phyloP scores from a whole-genome alignment of 2,113 vertebrate species.

The Hippocampus guttulatus region DNA sequence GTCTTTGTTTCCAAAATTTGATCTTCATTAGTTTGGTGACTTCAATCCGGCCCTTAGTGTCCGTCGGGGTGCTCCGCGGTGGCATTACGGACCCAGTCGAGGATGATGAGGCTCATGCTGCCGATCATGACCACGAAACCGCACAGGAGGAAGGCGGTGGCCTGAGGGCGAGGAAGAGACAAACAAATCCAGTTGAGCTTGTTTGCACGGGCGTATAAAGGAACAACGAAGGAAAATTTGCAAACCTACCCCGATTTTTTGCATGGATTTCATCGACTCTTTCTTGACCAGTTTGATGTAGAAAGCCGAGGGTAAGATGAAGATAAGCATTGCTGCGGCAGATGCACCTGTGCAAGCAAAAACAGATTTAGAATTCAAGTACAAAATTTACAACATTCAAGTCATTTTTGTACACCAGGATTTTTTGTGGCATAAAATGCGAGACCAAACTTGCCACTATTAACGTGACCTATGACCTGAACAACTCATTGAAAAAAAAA shows the following conservation, averaged over 20 bases:
- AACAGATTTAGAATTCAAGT: not conserved
- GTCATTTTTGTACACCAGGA: too few relatives aligned
- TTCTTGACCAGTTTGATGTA: conserved; percentile 97
- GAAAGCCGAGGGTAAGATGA: conserved; percentile 96
- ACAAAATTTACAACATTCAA: not conserved
- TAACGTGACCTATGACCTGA: too few relatives aligned
- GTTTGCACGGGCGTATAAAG: not conserved
- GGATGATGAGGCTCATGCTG: conserved; percentile 86
- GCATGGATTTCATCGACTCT: conserved; percentile 86
- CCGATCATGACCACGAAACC: conserved; percentile 87
- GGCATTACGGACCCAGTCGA: conserved; percentile 82
- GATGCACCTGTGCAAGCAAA: conserved; percentile 78
- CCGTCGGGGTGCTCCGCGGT: conserved; percentile 43
- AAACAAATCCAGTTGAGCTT: not conserved
- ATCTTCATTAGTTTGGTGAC: conserved; percentile 22
- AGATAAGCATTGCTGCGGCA: conserved; percentile 94
- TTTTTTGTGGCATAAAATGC: too few relatives aligned
- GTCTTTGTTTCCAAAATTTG: conserved; percentile 13
- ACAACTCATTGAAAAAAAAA: too few relatives aligned
- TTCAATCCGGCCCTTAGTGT: conserved; percentile 49
- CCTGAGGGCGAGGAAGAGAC: conserved; percentile 68
- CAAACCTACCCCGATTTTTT: conserved; percentile 92
- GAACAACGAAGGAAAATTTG: not conserved
- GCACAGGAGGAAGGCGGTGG: conserved; percentile 78
- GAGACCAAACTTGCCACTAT: too few relatives aligned